A percentile compares a stretch with the other conserved stretches of the same genome.
Evolutionary conservation across 2,113 vertebrate species (phyloP).

Genomic region (Pachyramphus minor): DNA sequence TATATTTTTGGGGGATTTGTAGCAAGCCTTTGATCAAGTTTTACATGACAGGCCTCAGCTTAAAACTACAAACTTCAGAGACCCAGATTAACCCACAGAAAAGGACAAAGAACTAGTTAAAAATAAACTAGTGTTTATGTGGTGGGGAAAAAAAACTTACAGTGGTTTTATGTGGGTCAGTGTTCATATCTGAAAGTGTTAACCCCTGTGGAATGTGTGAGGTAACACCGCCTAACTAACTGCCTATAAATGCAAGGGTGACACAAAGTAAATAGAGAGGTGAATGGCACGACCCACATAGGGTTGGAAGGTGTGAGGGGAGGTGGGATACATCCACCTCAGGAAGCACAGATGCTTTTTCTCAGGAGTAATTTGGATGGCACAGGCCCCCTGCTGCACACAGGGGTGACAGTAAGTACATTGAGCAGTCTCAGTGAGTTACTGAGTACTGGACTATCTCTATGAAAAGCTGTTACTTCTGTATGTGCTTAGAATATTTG

Average conservation of each 20-base stretch:
- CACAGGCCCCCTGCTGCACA: neutral
- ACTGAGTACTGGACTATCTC: neutral
- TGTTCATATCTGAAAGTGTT: neutral
- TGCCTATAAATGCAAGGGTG: neutral
- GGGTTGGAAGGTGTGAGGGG: neutral
- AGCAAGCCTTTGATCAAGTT: slow-evolving; percentile 47
- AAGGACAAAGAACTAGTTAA: slow-evolving; percentile 26
- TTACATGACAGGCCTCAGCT: slow-evolving; percentile 25
- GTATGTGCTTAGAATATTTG: neutral
- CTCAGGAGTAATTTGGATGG: neutral
- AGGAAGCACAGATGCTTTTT: neutral
- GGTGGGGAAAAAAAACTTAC: neutral
- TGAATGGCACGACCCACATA: neutral
- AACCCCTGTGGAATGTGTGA: neutral
- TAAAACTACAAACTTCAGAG: slow-evolving; percentile 41
- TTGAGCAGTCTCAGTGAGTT: neutral
- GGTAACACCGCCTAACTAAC: neutral
- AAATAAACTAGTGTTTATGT: neutral
- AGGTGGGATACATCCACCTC: neutral
- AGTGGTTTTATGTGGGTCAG: neutral
- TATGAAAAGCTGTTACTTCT: neutral
- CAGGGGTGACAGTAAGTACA: neutral
- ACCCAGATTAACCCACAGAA: slow-evolving; percentile 24
- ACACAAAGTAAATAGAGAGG: neutral
- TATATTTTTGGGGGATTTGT: slow-evolving; percentile 55